Conservation (phyloP, 2,797 vertebrate genomes). For the Hydrophis major region DNA sequence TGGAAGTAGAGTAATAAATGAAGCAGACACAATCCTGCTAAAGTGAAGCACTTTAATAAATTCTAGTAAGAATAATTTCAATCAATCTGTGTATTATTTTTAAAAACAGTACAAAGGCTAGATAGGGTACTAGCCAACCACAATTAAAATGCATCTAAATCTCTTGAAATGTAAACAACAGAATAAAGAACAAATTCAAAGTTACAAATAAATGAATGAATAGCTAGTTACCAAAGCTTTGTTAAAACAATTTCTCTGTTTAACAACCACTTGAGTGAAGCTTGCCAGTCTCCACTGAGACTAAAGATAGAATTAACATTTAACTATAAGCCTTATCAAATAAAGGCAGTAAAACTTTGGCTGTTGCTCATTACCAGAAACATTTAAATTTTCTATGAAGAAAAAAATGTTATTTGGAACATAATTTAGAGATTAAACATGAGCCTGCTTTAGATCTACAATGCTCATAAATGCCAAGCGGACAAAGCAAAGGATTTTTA, state of each 20-base stretch:
- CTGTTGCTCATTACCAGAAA: neutral
- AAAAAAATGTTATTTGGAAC: neutral
- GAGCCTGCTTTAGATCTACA: neutral
- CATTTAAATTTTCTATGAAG: neutral
- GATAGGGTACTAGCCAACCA: neutral
- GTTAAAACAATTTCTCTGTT: neutral
- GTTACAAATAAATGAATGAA: neutral
- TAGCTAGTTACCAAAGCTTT: neutral
- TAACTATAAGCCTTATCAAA: neutral
- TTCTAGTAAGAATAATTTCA: neutral
- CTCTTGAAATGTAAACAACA: neutral
- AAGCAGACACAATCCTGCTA: neutral
- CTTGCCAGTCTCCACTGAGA: neutral
- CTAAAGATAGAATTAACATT: neutral
- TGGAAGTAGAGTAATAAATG: constrained; percentile 1
- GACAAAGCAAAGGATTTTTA: neutral
- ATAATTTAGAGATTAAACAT: neutral
- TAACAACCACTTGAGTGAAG: neutral
- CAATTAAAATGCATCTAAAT: neutral
- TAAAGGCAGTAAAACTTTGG: neutral
- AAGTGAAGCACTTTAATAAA: neutral
- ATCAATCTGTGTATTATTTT: neutral
- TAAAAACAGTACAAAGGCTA: neutral
- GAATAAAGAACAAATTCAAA: neutral
- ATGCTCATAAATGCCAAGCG: neutral